phyloP scores from a whole-genome alignment of 1,140 invertebrate genomes.

The Calephelis nemesis region DNA sequence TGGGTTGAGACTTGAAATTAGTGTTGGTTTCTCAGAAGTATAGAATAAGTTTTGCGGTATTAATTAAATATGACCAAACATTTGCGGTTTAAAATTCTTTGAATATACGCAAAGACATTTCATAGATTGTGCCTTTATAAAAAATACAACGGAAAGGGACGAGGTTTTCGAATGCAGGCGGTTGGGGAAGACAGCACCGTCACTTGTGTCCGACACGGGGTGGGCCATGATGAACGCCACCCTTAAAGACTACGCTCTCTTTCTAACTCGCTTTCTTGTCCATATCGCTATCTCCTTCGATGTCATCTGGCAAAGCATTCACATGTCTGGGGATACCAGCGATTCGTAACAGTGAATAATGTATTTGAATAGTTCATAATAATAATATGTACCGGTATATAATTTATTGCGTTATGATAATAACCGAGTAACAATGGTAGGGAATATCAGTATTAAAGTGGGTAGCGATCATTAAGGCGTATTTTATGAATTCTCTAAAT shows the following conservation, averaged over 20 bases:
- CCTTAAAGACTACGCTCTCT: constrained; percentile 49
- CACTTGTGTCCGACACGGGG: constrained; percentile 70
- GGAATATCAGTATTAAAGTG: constrained; percentile 25
- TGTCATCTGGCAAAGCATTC: constrained; percentile 70
- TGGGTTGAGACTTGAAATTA: constrained; percentile 64
- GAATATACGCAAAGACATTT: constrained; percentile 29
- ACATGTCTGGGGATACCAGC: constrained; percentile 64
- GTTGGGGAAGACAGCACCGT: constrained; percentile 65
- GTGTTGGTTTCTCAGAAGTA: constrained; percentile 65
- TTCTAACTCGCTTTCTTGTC: constrained; percentile 37
- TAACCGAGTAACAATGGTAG: constrained; percentile 7
- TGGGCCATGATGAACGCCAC: constrained; percentile 67
- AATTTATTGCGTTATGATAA: constrained; percentile 26
- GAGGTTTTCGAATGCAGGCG: constrained; percentile 63
- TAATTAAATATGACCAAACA: constrained; percentile 50
- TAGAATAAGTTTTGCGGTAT: constrained; percentile 50
- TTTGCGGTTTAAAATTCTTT: constrained; percentile 33
- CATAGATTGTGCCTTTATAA: constrained; percentile 41
- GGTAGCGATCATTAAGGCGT: constrained; percentile 50
- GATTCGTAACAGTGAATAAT: constrained; percentile 76
- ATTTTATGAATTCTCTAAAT: constrained; percentile 62
- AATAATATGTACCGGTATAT: constrained; percentile 42
- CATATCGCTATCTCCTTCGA: constrained; percentile 42
- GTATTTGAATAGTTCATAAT: constrained; percentile 64
- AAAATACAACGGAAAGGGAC: constrained; percentile 50